Evolutionary conservation across 2,888 invertebrate species (phyloP), one percentile per base, ranked within the genome.

Genomic region (Strigamia maritima): DNA sequence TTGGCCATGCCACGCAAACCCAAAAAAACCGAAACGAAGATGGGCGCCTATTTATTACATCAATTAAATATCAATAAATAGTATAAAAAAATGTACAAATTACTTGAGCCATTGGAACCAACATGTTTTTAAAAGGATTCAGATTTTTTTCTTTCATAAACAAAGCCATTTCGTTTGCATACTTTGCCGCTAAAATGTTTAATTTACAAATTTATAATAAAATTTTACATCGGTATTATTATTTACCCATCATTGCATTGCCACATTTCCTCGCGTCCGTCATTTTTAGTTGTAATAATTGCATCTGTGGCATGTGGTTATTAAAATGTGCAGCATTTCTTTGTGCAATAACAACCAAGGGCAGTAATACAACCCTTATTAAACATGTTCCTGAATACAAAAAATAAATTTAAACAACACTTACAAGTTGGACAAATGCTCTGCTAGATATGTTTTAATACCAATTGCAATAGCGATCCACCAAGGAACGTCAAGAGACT

Each of bases 21-120:
- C 87, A 94, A 89, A 85, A 97, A 98, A 85, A 96, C 93, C 0
- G 97, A 96, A 81, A 98, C 87, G 85, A 98, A 98, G 19, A 98
- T 87, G 0, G 97, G 97, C 79, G 90, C 89, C 91, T 92, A 83
- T n/a, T 81, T 35, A 77, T 85, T 82, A 77, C 83, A 81, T 38
- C 82, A 76, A 24, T 35, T 24, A 28, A 74, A 22, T 79, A 16
- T 44, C 22, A 14, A n/a, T n/a, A n/a, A n/a, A n/a, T n/a, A n/a
- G n/a, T n/a, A n/a, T n/a, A n/a, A 7, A 38, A 60, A 70, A 60
- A 16, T 38, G 1, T 65, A 81, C 4, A 35, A 14, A 76, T 60
- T 81, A 86, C 86, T 85, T 87, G 87, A 16, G 83, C 82, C 65
- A 86, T 19, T 6, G 86, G 86, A 6, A 85, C 83, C 75, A 94